Evolutionary conservation across 1,140 invertebrate genomes (phyloP).

Genomic region (Trichogramma pretiosum): DNA sequence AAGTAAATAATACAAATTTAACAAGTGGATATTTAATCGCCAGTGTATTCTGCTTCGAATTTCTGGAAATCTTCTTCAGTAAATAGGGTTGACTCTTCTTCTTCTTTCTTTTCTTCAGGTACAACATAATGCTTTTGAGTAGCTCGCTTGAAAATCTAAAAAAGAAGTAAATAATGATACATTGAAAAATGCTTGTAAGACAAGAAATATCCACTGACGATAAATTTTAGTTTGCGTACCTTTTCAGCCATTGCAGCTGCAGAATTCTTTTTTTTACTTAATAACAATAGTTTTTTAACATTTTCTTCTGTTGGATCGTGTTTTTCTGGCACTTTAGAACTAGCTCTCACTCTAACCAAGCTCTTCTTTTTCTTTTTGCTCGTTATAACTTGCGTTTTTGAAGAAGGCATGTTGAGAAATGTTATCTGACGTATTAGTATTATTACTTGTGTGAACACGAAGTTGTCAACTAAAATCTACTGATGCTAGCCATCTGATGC

Average conservation of each 20-base stretch:
- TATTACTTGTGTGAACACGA: too few species aligned
- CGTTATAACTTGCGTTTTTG: too few species aligned
- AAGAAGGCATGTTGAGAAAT: too few species aligned
- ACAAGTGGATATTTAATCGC: conserved; percentile 26
- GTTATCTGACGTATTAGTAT: too few species aligned
- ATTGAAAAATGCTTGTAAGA: neutral
- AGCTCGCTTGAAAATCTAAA: conserved; percentile 27
- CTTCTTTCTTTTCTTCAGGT: conserved; percentile 24
- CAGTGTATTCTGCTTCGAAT: conserved; percentile 44
- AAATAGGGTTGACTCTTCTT: conserved; percentile 34
- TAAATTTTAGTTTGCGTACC: conserved; percentile 19
- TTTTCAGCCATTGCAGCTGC: conserved; percentile 26
- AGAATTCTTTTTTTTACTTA: conserved; percentile 25
- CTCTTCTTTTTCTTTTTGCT: too few species aligned
- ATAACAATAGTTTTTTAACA: conserved; percentile 28
- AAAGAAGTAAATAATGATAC: conserved; percentile 4
- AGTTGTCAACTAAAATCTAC: too few species aligned
- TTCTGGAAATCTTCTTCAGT: conserved; percentile 48
- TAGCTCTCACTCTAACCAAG: too few species aligned
- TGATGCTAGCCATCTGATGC: too few species aligned
- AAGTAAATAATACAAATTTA: too few species aligned
- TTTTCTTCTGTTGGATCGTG: conserved; percentile 34
- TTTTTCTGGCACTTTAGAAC: too few species aligned
- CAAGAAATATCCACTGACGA: neutral
- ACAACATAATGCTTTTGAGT: conserved; percentile 19